A percentile compares a stretch with the other conserved stretches of the same genome.
Conservation (phyloP, 2,113 vertebrate species). For the Anoura caudifer region DNA sequence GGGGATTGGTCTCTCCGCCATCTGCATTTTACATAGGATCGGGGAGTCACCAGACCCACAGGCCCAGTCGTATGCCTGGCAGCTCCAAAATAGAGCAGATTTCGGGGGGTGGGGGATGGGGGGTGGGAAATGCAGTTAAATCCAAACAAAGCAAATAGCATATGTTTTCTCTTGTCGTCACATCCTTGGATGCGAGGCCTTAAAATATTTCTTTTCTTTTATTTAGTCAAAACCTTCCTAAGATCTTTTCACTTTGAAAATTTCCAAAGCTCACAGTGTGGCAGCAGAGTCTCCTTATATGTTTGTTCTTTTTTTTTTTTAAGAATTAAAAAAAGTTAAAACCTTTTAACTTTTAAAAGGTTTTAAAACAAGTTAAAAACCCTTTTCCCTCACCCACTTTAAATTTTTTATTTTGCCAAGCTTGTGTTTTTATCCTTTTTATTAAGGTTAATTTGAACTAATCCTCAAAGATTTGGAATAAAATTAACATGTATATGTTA, state of each 20-base stretch:
- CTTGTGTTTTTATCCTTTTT: not conserved
- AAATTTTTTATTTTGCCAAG: not conserved
- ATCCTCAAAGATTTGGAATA: not conserved
- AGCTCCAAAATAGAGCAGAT: not conserved
- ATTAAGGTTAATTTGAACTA: not conserved
- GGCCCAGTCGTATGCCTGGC: not conserved
- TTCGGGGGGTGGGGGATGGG: no score
- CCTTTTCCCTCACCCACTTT: not conserved
- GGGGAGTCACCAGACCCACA: not conserved
- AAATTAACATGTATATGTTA: not conserved
- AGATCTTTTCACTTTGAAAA: not conserved
- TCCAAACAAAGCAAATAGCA: not conserved
- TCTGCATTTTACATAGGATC: slow-evolving; percentile 20
- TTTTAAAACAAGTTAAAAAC: not conserved
- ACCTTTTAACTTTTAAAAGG: no score
- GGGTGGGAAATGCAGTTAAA: not conserved
- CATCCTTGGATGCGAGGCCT: not conserved
- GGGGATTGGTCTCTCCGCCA: slow-evolving; percentile 21
- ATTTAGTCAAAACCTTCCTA: not conserved
- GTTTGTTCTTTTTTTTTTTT: not conserved
- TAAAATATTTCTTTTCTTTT: not conserved
- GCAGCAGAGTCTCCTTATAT: not conserved
- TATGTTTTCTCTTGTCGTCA: slow-evolving; percentile 31
- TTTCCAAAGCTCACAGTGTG: not conserved
- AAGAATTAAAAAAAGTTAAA: not conserved